Evolutionary conservation across 1,140 invertebrate genomes (phyloP), one percentile per base, ranked within the genome.

Genomic region (Aphidius gifuensis): DNA sequence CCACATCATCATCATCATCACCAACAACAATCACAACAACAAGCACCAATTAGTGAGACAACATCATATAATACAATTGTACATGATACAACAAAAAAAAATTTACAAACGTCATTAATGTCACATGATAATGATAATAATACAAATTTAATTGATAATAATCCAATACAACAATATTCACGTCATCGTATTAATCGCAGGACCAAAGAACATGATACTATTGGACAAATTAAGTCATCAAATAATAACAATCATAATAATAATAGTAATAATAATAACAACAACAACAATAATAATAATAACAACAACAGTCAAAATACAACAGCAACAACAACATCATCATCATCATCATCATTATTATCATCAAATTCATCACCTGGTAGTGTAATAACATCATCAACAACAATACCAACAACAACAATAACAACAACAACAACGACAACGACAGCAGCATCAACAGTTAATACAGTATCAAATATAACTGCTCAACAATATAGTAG

Each of bases 101-200:
- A 32, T 32, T 32, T 32, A 32, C 23, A 32, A 32, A 32, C 23
- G 23, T 32, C 23, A 32, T 0, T 32, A 32, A 32, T 4, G 4
- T 32, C 23, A 32, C 23, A 32, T 32, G 23, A 32, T 32, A 32
- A 55, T 38, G 53, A 55, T 55, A 40, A 55, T 55, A 55, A 55
- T 55, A 55, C 53, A 39, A 55, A n/a, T 55, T 32, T 32, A 32
- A 55, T 55, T 55, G 53, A 55, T 42, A 55, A 55, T 43, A 43
- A 32, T 32, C 23, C 53, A 55, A 55, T 55, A 42, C 53, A 32
- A 32, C 78, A 78, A 56, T 80, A 74, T 66, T 66, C 74, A 45
- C 79, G 78, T 69, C 78, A 81, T 63, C 79, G 78, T 71, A 74
- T 75, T 63, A 73, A 80, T 57, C 78, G 79, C 65, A 77, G 79